Base-by-base conservation (phyloP, 2,888 invertebrate genomes). In the Standfussiana lucernea region DNA sequence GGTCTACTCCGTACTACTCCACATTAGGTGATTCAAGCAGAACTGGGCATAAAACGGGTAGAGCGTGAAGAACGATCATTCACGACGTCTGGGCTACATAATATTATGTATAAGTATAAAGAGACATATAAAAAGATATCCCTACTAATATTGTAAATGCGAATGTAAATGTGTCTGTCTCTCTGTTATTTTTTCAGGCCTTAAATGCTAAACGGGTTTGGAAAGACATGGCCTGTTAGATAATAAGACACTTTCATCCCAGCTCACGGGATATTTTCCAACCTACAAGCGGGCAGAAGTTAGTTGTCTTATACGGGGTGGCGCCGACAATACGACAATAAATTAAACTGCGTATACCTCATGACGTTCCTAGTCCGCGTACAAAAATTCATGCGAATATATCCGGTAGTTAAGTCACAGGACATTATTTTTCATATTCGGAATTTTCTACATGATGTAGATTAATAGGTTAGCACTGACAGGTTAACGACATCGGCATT, bases 11-110 rank as follows among this genome's bases (percentile, higher is more conserved):
- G n/a, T 15, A 61, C 11, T 75, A 70, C 74, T 80, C 64, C 50
- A 80, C 76, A 76, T 80, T 81, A 76, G 61, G 82, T 76, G 76
- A 70, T 61, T 66, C 76, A 45, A 76, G 45, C 59, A 61, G 82
- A 80, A 80, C 59, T 62, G 62, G 59, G 37, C 45, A 81, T 76
- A 70, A 81, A 80, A 76, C 45, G 28, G 70, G n/a, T 53, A 40
- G 61, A 66, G 61, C 80, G 61, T 80, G 35, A 68, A 24, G 15
- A 61, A 76, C 65, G 56, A 45, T 80, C 21, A 56, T 72, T 79
- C 56, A 66, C 35, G 15, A 80, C n/a, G 42, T 45, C 45, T 40
- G n/a, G 40, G 8, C 21, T n/a, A 66, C 15, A 45, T 37, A 35
- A 21, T 61, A 24, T 5, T 61, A 35, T 35, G 35, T 59, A 59